These are phyloP conservation scores for Vanacampus margaritifer DNA, from an alignment of 2,113 vertebrate genomes.

Conservation along the genomic window DNA sequence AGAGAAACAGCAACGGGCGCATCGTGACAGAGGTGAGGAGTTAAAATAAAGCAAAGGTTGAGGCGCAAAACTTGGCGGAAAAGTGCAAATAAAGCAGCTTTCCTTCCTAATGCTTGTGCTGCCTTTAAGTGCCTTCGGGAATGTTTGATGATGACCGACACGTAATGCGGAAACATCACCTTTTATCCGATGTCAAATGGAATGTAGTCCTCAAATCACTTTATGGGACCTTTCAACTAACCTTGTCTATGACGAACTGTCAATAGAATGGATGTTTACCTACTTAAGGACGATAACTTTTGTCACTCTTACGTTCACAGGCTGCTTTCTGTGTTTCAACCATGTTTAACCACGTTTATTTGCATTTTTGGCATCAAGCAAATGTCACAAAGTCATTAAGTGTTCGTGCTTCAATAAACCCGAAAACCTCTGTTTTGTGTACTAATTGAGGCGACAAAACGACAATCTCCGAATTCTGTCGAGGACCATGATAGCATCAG, in stretches of 20 bases:
- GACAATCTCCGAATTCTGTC: not conserved
- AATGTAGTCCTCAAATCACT: not conserved
- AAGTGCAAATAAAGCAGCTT: slow-evolving; percentile 22
- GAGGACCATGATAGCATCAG: slow-evolving; percentile 39
- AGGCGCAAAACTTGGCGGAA: slow-evolving; percentile 4
- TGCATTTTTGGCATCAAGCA: not conserved
- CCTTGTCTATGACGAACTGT: not conserved
- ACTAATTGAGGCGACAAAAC: not conserved
- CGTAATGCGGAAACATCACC: slow-evolving; percentile 1
- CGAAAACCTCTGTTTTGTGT: not conserved
- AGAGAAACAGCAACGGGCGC: not conserved
- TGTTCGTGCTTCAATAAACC: no score
- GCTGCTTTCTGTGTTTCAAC: not conserved
- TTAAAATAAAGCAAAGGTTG: not conserved
- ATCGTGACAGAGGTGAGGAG: not conserved
- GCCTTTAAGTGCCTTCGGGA: slow-evolving; percentile 28
- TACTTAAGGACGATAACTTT: not conserved
- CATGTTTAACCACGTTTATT: not conserved
- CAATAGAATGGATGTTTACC: not conserved
- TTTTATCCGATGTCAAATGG: not conserved
- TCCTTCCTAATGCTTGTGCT: slow-evolving; percentile 13
- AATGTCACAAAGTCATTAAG: not conserved
- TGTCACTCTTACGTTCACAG: not conserved
- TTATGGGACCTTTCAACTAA: not conserved
- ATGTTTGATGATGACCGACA: not conserved